Percentiles rank a stretch among this genome's conserved stretches.
These are phyloP conservation scores for Temnothorax rugatulus DNA, from an alignment of 2,888 invertebrate species.

Conservation along the genomic window DNA sequence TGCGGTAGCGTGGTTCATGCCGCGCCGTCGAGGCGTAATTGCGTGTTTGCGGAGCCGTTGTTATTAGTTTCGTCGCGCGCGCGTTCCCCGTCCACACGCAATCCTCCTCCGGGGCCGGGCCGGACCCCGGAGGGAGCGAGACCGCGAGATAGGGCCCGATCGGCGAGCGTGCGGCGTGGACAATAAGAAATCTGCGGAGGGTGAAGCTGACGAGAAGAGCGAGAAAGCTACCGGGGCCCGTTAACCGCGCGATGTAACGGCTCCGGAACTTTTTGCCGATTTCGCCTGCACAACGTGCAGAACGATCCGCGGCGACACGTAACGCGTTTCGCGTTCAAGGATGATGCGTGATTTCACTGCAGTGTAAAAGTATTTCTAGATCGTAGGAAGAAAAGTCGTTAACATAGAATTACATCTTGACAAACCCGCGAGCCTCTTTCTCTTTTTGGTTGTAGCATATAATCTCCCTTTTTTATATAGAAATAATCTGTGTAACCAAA, in stretches of 20 bases:
- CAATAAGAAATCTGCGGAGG: conserved; percentile 71
- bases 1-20: conserved; percentile 76
- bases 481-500: too few relatives aligned
- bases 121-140: conserved; percentile 47
- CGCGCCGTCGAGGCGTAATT: conserved; percentile 75
- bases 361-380: background rate
- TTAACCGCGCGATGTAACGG: conserved; percentile 68
- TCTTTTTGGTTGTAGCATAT: too few relatives aligned
- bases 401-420: background rate
- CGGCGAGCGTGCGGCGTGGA: conserved; percentile 54
- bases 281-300: background rate
- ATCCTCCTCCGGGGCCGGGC: conserved; percentile 55
- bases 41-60: conserved; percentile 81
- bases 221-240: conserved; percentile 65
- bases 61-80: conserved; percentile 80
- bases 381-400: background rate
- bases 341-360: background rate
- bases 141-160: conserved; percentile 63
- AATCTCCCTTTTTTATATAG: too few relatives aligned
- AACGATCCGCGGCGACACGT: conserved; percentile 11
- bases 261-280: conserved; percentile 61
- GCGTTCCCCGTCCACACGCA: conserved; percentile 58
- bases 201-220: conserved; percentile 65
- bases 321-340: background rate
- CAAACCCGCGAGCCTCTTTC: too few relatives aligned